These are phyloP conservation scores for Mnemiopsis leidyi DNA, from an alignment of 37 sponge, comb jelly and placozoan genomes.

Conservation along the genomic window DNA sequence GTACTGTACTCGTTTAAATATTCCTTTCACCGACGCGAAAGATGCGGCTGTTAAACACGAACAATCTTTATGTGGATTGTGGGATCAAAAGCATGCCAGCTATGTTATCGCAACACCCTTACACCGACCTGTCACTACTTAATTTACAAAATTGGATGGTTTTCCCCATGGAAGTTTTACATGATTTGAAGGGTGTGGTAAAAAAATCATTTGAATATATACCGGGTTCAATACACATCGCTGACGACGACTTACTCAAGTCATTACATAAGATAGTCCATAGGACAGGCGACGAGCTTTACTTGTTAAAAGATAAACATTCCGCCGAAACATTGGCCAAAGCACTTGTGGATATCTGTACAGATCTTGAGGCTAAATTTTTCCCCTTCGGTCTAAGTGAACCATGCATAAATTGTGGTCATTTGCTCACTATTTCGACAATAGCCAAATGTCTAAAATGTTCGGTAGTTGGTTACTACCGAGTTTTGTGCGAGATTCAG, in stretches of 20 bases:
- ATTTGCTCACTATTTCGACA: background rate
- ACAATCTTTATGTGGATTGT: background rate
- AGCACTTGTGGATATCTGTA: constrained; percentile 7
- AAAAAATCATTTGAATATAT: constrained; percentile 1
- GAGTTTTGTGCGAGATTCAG: background rate
- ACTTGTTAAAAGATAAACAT: constrained; percentile 15
- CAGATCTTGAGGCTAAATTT: background rate
- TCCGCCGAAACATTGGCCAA: constrained; percentile 12
- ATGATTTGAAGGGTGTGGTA: background rate
- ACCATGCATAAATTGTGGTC: background rate
- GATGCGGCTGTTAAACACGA: background rate
- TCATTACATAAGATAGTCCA: background rate
- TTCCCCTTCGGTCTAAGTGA: background rate
- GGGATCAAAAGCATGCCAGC: constrained; percentile 22
- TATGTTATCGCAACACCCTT: background rate
- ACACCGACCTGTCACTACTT: background rate
- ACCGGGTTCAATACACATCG: background rate
- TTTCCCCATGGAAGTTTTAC: background rate
- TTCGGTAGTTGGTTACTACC: constrained; percentile 11
- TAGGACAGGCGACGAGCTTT: background rate
- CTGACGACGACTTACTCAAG: background rate
- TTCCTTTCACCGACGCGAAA: background rate
- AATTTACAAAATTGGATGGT: background rate
- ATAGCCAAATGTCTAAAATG: background rate
- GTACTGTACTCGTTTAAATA: background rate